Base-by-base conservation (phyloP, 1,140 invertebrate genomes). In the Aphaenogaster rudis region DNA sequence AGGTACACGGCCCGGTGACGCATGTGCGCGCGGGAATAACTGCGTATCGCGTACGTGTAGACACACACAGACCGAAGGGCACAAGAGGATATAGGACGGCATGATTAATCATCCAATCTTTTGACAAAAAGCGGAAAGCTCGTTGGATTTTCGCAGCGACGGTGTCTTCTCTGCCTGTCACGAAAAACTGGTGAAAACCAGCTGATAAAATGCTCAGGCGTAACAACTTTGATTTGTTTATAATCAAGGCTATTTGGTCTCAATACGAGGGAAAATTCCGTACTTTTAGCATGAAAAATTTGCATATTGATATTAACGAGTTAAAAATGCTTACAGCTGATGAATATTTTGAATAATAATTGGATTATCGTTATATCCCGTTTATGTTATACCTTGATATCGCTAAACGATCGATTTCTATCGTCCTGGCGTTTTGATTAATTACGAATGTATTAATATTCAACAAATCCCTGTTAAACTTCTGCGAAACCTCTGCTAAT, bases 51-150 rank as follows among this genome's bases (percentile, higher is more conserved):
- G 52, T 59, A 57, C 3, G 48, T 74, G 33, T 61, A 64, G 42
- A 54, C 21, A 21, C 50, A 71, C n/a, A 45, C 6, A 48, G 33
- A 28, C 13, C 13, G n/a, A 57, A 48, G 17, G 21, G 28, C 52
- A 57, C 39, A 42, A 59, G 42, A 79, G 61, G 59, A 80, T 48
- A 48, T 63, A 86, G 74, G 52, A 79, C 63, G 9, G 57, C 45
- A 48, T 21, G 89, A 91, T 91, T 90, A 90, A 91, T 91, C 88
- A 91, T 91, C 77, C 69, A 78, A 81, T 81, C 86, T 79, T 90
- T 90, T 86, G 89, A 91, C 88, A 91, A 91, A 90, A 88, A 67
- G 84, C 69, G 80, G 39, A 79, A 90, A 84, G 72, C 88, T 11
- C 54, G 61, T 42, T 59, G 74, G 80, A 88, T 88, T 91, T 91